A percentile compares a stretch with the other conserved stretches of the same genome.
Evolutionary conservation across 2,888 invertebrate genomes (phyloP).

Genomic region (Ashinkailepas kermadecensis): DNA sequence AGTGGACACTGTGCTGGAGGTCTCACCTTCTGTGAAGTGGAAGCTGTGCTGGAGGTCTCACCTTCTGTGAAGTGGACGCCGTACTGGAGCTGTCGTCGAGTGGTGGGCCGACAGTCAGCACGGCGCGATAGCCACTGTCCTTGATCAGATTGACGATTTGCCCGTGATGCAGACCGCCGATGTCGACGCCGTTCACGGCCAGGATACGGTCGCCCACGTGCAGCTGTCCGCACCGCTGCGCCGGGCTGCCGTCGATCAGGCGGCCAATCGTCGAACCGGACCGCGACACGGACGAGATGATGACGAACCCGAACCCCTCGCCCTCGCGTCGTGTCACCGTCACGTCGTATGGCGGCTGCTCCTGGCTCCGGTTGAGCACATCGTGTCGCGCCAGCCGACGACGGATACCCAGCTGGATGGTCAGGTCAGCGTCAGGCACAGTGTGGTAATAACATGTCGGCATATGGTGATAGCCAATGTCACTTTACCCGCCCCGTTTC

Average conservation of each 20-base stretch:
- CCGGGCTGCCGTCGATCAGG: constrained; percentile 90
- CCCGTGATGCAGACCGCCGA: constrained; percentile 85
- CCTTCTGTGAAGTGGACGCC: constrained; percentile 52
- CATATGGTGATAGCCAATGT: too few relatives aligned
- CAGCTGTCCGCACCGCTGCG: constrained; percentile 81
- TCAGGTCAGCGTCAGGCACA: too few relatives aligned
- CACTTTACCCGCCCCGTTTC: too few relatives aligned
- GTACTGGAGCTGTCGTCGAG: constrained; percentile 49
- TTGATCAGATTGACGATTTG: constrained; percentile 96
- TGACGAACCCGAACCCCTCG: constrained; percentile 98
- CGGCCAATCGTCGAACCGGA: constrained; percentile 84
- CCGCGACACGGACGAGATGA: constrained; percentile 89
- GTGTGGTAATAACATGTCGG: too few relatives aligned
- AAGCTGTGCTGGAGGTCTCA: constrained; percentile 41
- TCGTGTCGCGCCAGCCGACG: constrained; percentile 26
- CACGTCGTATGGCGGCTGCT: constrained; percentile 72
- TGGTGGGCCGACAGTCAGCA: constrained; percentile 65
- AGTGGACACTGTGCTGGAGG: too few relatives aligned
- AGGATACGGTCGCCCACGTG: constrained; percentile 92
- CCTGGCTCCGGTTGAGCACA: constrained; percentile 32
- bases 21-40: too few relatives aligned
- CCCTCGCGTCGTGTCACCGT: constrained; percentile 80
- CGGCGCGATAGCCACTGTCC: constrained; percentile 85
- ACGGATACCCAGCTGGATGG: not conserved
- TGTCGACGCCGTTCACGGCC: constrained; percentile 87